These are phyloP conservation scores for Criorhina ranunculi DNA, from an alignment of 2,888 invertebrate genomes.

Conservation along the genomic window DNA sequence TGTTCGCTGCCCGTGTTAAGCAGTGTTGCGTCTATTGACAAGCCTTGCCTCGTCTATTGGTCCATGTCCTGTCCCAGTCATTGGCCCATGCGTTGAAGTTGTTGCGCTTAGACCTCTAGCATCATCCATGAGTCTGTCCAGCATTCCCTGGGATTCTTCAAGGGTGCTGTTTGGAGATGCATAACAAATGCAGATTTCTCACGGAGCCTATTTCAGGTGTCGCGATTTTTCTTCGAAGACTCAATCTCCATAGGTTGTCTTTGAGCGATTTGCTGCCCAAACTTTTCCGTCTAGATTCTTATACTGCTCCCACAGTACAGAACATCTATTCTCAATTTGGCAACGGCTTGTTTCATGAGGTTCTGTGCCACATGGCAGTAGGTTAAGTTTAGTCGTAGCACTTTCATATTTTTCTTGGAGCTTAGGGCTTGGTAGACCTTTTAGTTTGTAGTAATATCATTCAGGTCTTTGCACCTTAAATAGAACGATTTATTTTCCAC, in stretches of 20 bases:
- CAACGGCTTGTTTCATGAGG: too few relatives aligned
- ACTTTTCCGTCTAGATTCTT: background rate
- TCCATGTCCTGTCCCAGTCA: background rate
- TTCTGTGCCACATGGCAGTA: too few relatives aligned
- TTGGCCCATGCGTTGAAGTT: background rate
- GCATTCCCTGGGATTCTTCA: background rate
- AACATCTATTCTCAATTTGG: too few relatives aligned
- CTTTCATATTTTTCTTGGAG: too few relatives aligned
- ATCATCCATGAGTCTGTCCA: background rate
- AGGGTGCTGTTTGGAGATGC: slow-evolving; percentile 4
- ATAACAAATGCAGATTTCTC: background rate
- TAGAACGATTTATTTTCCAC: too few relatives aligned
- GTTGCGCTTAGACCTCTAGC: background rate
- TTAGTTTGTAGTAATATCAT: too few relatives aligned
- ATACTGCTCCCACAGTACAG: background rate
- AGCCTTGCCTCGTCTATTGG: background rate
- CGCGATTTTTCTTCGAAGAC: background rate
- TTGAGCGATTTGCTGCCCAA: background rate
- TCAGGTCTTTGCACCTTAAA: too few relatives aligned
- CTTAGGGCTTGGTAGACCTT: too few relatives aligned
- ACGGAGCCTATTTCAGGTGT: background rate
- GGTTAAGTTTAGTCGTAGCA: too few relatives aligned
- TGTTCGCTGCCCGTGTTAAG: background rate
- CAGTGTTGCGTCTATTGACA: background rate
- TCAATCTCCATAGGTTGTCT: too few relatives aligned